Conservation (phyloP, 2,888 invertebrate species). For the Drosophila barbarae region DNA sequence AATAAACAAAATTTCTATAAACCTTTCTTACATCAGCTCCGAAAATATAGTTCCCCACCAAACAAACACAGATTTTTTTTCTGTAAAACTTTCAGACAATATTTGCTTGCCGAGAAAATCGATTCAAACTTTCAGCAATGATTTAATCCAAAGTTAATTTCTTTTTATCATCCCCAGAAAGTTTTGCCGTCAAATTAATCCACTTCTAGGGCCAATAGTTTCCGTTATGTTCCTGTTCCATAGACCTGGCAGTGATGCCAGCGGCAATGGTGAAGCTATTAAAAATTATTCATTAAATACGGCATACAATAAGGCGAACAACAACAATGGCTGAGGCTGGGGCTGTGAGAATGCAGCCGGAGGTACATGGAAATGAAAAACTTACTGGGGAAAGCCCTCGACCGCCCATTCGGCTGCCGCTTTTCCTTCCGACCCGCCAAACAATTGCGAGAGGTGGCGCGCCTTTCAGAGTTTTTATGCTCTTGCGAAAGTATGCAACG, state of each 20-base stretch:
- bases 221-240: conserved; percentile 5
- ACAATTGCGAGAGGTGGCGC: conserved; percentile 47
- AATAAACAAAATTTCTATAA: not conserved
- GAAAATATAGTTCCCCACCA: no score
- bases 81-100: conserved; percentile 10
- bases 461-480: conserved; percentile 47
- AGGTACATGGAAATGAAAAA: conserved; percentile 55
- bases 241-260: conserved; percentile 12
- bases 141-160: conserved; percentile 34
- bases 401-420: conserved; percentile 33
- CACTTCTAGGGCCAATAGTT: conserved; percentile 31
- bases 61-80: not conserved
- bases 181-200: conserved; percentile 36
- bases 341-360: conserved; percentile 46
- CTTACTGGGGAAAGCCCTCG: conserved; percentile 36
- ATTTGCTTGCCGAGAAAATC: conserved; percentile 6
- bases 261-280: conserved; percentile 54
- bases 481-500: conserved; percentile 66
- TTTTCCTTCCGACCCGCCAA: conserved; percentile 21
- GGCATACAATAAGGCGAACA: conserved; percentile 48
- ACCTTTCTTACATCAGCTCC: not conserved
- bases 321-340: conserved; percentile 15
- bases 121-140: conserved; percentile 18
- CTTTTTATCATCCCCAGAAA: conserved; percentile 27
- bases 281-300: conserved; percentile 71